A percentile compares a stretch with the other conserved stretches of the same genome.
Evolutionary conservation across 2,888 invertebrate species (phyloP).

Genomic region (Hesperia comma): DNA sequence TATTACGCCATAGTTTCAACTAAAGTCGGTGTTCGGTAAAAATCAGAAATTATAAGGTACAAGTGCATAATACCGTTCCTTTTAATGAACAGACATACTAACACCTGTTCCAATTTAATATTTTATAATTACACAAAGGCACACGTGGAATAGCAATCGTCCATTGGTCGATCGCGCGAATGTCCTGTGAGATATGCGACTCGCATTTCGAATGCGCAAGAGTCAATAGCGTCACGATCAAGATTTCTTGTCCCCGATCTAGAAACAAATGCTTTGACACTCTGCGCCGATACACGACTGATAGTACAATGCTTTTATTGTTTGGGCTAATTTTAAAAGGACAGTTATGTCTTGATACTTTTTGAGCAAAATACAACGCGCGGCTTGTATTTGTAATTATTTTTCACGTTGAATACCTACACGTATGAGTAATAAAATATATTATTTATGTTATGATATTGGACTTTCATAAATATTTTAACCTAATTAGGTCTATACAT

Average conservation of each 20-base stretch:
- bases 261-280: conserved; percentile 71
- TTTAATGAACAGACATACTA: conserved; percentile 20
- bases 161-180: conserved; percentile 64
- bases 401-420: too few relatives aligned
- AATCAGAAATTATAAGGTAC: too few relatives aligned
- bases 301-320: conserved; percentile 36
- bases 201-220: conserved; percentile 64
- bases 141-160: conserved; percentile 67
- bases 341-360: background rate
- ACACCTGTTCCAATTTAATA: conserved; percentile 21
- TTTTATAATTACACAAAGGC: conserved; percentile 64
- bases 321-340: conserved; percentile 7
- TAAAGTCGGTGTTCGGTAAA: too few relatives aligned
- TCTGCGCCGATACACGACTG: conserved; percentile 41
- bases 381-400: too few relatives aligned
- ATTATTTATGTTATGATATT: too few relatives aligned
- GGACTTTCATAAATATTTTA: too few relatives aligned
- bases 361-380: too few relatives aligned
- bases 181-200: conserved; percentile 64
- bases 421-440: too few relatives aligned
- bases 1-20: too few relatives aligned
- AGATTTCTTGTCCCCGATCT: conserved; percentile 75
- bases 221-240: conserved; percentile 57
- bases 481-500: too few relatives aligned
- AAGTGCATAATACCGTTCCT: too few relatives aligned